Base-by-base conservation (phyloP, 2,888 invertebrate genomes). In the Pandemis heparana region DNA sequence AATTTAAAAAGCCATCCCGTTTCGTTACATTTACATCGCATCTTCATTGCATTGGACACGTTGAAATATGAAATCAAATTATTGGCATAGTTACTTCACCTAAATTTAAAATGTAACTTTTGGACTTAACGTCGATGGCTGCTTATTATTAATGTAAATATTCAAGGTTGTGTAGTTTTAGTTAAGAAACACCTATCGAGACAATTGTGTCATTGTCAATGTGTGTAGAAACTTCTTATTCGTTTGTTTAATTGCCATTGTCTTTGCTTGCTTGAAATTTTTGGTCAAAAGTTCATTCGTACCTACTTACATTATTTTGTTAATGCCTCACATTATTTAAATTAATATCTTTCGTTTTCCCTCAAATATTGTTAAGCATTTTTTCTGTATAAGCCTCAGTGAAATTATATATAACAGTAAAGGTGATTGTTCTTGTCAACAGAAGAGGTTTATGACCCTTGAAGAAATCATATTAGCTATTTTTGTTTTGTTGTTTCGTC, bases 91-190 rank as follows among this genome's bases (percentile, higher is more conserved):
- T 32, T 2, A 2, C 0, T 32, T 32, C 23, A 32, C 4, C 23
- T 32, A 32, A 32, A 32, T 32, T 32, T 32, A 32, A 32, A 32
- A 32, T 32, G 23, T 1, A 43, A 43, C 43, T 12, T 43, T 32
- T 32, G 23, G 23, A 32, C 23, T 32, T 32, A 32, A 53, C 16
- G 23, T 59, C 14, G 32, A 14, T 48, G 5, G 63, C 6, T 14
- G n/a, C 39, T 67, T 32, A 7, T 59, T n/a, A n/a, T 60, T 43
- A n/a, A 56, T 14, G 79, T 64, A 61, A 16, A 62, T 51, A 61
- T 38, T 38, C n/a, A 39, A 18, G 39, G 7, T 65, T 70, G 18
- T 63, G n/a, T 43, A 23, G 63, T 41, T 63, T 39, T 43, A 18
- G n/a, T 51, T 32, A 51, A 51, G n/a, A 65, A 56, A 23, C 23